Evolutionary conservation across 2,888 invertebrate species (phyloP), one percentile per base, ranked within the genome.

Genomic region (Atethmia centrago): DNA sequence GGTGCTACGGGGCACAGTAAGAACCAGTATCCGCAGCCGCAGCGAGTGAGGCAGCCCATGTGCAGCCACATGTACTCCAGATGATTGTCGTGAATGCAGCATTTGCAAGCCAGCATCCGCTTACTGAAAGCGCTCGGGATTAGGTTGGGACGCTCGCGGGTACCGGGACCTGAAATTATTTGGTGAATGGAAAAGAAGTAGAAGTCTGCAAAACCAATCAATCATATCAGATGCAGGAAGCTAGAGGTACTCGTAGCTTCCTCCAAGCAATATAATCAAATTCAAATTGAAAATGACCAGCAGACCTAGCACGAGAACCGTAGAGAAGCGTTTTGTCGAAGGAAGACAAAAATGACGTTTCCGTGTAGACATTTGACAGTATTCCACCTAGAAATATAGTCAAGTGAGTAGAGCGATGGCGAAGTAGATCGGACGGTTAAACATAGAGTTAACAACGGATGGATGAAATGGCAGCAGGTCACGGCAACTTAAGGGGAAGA

Each of bases 101-200:
- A 98, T 79, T 97, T 93, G 92, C 98, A 98, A 40, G 97, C 98
- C 79, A 98, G 93, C 59, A 98, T 93, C 56, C 98, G 97, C 80
- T 96, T 96, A 55, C 96, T 93, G 89, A 96, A 97, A 64, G 97
- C 96, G 78, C 98, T 98, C n/a, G 98, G 98, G 62, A 98, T 97
- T 83, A 98, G 88, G 87, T 97, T 98, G 1, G 98, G 98, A 47
- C 97, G 93, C 64, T 97, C 97, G 85, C 97, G 96, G 21, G 98
- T 98, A 64, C 98, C 98, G 0, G 95, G 95, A 14, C 97, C 96
- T 96, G 79, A 7, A 53, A 71, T 10, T 2, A 12, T 31, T 49
- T 40, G 0, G 21, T 58, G 7, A 12, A 19, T n/a, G 2, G 0
- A 31, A 2, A 45, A 14, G 45, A 47, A 36, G 36, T 7, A 36